Base-by-base conservation (phyloP, 2,888 invertebrate species). In the Apotomis betuletana region DNA sequence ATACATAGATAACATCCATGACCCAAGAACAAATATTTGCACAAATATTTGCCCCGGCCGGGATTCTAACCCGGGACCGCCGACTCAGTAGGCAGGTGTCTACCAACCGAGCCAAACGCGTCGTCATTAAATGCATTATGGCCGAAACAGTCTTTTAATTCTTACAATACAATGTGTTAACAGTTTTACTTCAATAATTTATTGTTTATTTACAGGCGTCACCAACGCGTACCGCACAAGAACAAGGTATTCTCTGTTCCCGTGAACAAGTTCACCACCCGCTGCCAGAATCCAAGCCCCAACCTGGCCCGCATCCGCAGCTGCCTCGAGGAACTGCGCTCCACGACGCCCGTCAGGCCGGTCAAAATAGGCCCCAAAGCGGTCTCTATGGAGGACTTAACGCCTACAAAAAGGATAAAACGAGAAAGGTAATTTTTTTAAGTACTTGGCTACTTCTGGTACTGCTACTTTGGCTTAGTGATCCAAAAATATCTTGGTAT, bases 381-480 rank as follows among this genome's bases (percentile, higher is more conserved):
- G 0, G 83, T 83, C 1, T 93, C 92, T 0, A 91, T 93, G 91
- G 92, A 93, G 63, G 92, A 93, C 75, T 79, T 93, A 58, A 92
- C 92, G 9, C 92, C 92, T 0, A 86, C 81, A 3, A 92, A 90
- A 75, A 82, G 83, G 73, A 78, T 83, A 10, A 87, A 76, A 69
- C 81, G 77, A 58, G 82, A 85, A 4, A 83, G 83, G 91, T 90
- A 41, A 41, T 41, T 41, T 41, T n/a, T n/a, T n/a, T n/a, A n/a
- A n/a, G n/a, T n/a, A 41, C 41, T 41, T 15, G 1, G 2, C 1
- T 27, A 27, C 27, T 27, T 27, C 27, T 27, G 27, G 27, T 27
- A 27, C 1, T 27, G 27, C 27, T 27, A 27, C 27, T 27, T 27
- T 6, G 41, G 41, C 5, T 5, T 6, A 41, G 41, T 41, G 6